Evolutionary conservation across 2,888 invertebrate species (phyloP).

Genomic region (Lepidocyrtoides sp.): DNA sequence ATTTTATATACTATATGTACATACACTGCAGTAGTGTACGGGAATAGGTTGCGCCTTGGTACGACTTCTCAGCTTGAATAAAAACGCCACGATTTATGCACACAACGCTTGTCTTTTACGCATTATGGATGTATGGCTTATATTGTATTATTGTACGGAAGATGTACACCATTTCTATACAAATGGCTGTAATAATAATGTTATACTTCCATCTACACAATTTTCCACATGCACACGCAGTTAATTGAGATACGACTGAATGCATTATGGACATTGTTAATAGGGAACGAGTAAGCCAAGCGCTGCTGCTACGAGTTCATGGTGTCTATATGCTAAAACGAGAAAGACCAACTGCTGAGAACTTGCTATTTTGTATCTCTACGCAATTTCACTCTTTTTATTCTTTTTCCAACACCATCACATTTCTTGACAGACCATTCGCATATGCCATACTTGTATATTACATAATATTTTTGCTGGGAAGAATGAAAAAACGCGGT

Average conservation of each 20-base stretch:
- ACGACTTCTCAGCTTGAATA: background rate
- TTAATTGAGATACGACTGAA: conserved; percentile 57
- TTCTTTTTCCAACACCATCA: background rate
- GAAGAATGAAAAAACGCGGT: background rate
- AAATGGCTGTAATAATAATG: background rate
- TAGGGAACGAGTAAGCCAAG: background rate
- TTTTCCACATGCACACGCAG: conserved; percentile 18
- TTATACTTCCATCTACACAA: conserved; percentile 34
- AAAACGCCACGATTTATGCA: background rate
- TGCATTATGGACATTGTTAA: conserved; percentile 34
- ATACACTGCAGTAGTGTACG: no score
- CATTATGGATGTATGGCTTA: no score
- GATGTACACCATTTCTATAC: background rate
- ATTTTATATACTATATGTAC: background rate
- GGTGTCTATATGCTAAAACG: conserved; percentile 8
- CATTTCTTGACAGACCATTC: conserved; percentile 23
- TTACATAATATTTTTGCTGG: background rate
- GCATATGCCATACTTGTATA: background rate
- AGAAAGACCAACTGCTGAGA: conserved; percentile 76
- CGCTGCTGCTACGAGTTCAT: background rate
- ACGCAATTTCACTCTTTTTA: conserved; percentile 56
- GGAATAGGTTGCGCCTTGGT: background rate
- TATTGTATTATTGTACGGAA: no score
- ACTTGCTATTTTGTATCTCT: conserved; percentile 1
- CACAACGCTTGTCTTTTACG: background rate